phyloP scores from a whole-genome alignment of 30 jellyfish, hydroid and myxozoan species.

The Mastigias papua region DNA sequence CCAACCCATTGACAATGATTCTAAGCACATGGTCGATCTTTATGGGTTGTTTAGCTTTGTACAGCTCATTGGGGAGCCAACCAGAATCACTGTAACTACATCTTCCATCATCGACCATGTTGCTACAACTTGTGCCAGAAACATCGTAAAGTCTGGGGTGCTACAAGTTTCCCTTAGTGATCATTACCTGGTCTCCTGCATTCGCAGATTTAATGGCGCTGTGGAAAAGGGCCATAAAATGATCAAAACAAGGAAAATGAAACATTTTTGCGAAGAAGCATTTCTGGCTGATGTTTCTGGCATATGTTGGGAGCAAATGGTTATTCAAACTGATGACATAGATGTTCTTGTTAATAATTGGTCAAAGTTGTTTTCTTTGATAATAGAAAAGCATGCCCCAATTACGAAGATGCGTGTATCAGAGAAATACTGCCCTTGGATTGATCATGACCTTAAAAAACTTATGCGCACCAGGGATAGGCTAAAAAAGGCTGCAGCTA shows the following conservation, averaged over 20 bases:
- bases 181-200: slow-evolving; percentile 4
- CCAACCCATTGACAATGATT: slow-evolving; percentile 3
- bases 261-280: too few species aligned
- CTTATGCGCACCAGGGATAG: slow-evolving; percentile 25
- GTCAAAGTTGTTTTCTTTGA: slow-evolving; percentile 6
- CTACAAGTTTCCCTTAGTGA: slow-evolving; percentile 7
- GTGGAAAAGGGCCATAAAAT: background rate
- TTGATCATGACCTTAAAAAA: slow-evolving; percentile 15
- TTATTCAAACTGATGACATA: slow-evolving; percentile 25
- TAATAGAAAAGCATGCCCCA: slow-evolving; percentile 27
- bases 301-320: slow-evolving; percentile 39
- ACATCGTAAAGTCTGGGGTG: background rate
- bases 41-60: slow-evolving; percentile 7
- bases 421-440: slow-evolving; percentile 44
- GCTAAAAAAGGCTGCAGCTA: slow-evolving; percentile 12
- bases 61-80: background rate
- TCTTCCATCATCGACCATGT: slow-evolving; percentile 9
- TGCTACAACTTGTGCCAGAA: background rate
- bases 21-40: slow-evolving; percentile 33
- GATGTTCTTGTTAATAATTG: slow-evolving; percentile 30
- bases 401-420: slow-evolving; percentile 37
- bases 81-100: background rate
- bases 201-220: background rate
- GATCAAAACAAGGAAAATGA: slow-evolving; percentile 18
- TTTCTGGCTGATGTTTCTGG: slow-evolving; percentile 53